Base-by-base conservation (phyloP, 2,113 vertebrate species). In the Neolamprologus modestus region DNA sequence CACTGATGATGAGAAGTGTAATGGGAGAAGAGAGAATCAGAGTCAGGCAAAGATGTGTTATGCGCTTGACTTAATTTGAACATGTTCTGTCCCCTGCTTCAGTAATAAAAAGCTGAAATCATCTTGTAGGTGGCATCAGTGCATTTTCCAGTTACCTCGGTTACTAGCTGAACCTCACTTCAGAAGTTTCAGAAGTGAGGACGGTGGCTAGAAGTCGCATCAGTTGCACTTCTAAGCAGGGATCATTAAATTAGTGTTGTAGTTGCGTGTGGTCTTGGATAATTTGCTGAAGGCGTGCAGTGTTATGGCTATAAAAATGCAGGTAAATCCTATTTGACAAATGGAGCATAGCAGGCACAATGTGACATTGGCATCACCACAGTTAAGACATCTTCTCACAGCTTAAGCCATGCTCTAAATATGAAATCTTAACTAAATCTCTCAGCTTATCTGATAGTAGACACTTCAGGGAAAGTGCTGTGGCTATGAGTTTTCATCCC, bases 381-480 rank as follows among this genome's bases (percentile, higher is more conserved):
- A 92, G 93, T 92, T 93, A 94, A 95, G 94, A 95, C 89, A 61
- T 88, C 90, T 76, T 93, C 92, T 95, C 94, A 92, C 94, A 92
- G 93, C 93, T 94, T 94, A 96, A 96, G 93, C 95, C 90, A 87
- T 85, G 95, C 94, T 96, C 95, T 95, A 96, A 96, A 96, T 96
- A 96, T 95, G 93, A 96, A 95, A 95, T 95, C 95, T 95, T 95
- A 95, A 94, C 95, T 95, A 95, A 96, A 96, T 95, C 95, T 95
- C 94, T 90, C 86, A 94, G 94, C 91, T 95, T 95, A 96, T 96
- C 95, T 95, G 95, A 95, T 96, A 90, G 87, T 92, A 94, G 91
- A 95, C 93, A 95, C 95, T 95, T 95, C 87, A 95, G 91, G 88
- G 88, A 95, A 95, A 96, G 95, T 95, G 95, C 94, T 95, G 94